These are phyloP conservation scores for Cheilosia pagana DNA, from an alignment of 2,888 invertebrate genomes.

Conservation along the genomic window DNA sequence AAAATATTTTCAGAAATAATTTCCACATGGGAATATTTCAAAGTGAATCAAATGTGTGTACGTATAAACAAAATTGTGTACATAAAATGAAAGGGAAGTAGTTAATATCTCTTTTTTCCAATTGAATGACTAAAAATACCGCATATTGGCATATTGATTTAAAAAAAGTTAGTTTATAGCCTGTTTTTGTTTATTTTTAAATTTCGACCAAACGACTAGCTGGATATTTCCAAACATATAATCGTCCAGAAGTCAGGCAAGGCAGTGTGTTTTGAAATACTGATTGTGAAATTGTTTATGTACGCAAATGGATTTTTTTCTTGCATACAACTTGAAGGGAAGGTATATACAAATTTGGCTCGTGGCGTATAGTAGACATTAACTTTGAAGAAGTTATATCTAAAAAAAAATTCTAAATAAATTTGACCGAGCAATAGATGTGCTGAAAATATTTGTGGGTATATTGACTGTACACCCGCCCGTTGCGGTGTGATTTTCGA, in stretches of 20 bases:
- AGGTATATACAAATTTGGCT: not conserved
- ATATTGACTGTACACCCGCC: too few species aligned
- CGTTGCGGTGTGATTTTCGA: too few species aligned
- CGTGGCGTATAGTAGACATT: not conserved
- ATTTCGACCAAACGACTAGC: not conserved
- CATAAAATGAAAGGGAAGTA: constrained; percentile 30
- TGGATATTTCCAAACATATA: not conserved
- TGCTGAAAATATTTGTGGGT: too few species aligned
- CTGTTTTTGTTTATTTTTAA: not conserved
- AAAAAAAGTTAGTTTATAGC: not conserved
- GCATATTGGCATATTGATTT: constrained; percentile 16
- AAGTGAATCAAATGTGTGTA: constrained; percentile 26
- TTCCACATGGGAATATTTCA: constrained; percentile 37
- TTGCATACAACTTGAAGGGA: not conserved
- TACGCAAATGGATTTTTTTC: not conserved
- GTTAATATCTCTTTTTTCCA: not conserved
- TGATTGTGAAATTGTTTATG: not conserved
- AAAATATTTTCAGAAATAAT: constrained; percentile 33
- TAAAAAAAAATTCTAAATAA: not conserved
- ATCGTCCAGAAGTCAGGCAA: not conserved
- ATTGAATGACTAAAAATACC: constrained; percentile 42
- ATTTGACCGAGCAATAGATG: too few species aligned
- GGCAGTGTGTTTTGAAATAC: not conserved
- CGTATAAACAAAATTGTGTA: constrained; percentile 17
- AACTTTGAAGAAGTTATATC: not conserved